A percentile compares a stretch with the other conserved stretches of the same genome.
These are phyloP conservation scores for Ecdyonurus torrentis DNA, from an alignment of 2,888 invertebrate genomes.

Conservation along the genomic window DNA sequence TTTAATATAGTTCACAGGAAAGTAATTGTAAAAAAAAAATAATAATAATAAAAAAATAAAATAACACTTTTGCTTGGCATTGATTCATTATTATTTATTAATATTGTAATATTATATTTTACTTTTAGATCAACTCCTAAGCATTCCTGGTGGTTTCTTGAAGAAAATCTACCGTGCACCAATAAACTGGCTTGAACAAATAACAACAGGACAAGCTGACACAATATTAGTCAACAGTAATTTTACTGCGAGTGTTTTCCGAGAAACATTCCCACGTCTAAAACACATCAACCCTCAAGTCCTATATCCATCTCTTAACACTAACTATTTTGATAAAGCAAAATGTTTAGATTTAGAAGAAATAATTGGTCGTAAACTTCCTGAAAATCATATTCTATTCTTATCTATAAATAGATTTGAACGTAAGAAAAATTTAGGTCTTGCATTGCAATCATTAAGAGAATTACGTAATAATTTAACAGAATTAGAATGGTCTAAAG, in stretches of 20 bases:
- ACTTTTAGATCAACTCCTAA: slow-evolving; percentile 55
- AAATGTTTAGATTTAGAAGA: slow-evolving; percentile 19
- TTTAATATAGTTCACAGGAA: no score
- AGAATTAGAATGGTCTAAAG: slow-evolving; percentile 39
- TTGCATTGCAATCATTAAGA: slow-evolving; percentile 71
- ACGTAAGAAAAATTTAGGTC: slow-evolving; percentile 81
- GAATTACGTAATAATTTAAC: slow-evolving; percentile 37
- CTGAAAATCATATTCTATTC: slow-evolving; percentile 40
- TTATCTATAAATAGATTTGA: slow-evolving; percentile 96
- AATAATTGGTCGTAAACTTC: slow-evolving; percentile 15
- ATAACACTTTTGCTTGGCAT: no score
- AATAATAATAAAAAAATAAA: no score
- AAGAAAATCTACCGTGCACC: slow-evolving; percentile 75
- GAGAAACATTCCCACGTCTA: slow-evolving; percentile 64
- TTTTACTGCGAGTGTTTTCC: slow-evolving; percentile 85
- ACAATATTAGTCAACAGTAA: slow-evolving; percentile 87
- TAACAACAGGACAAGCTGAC: slow-evolving; percentile 74
- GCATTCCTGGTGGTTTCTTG: slow-evolving; percentile 50
- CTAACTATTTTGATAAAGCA: slow-evolving; percentile 46
- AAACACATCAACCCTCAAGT: slow-evolving; percentile 51
- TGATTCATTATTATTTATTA: no score
- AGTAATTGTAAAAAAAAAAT: no score
- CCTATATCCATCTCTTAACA: slow-evolving; percentile 88
- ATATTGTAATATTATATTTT: no score
- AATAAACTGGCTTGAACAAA: slow-evolving; percentile 80